A percentile compares a stretch with the other conserved stretches of the same genome.
Evolutionary conservation across 2,888 invertebrate species (phyloP).

Genomic region (Caenorhabditis sulstoni): DNA sequence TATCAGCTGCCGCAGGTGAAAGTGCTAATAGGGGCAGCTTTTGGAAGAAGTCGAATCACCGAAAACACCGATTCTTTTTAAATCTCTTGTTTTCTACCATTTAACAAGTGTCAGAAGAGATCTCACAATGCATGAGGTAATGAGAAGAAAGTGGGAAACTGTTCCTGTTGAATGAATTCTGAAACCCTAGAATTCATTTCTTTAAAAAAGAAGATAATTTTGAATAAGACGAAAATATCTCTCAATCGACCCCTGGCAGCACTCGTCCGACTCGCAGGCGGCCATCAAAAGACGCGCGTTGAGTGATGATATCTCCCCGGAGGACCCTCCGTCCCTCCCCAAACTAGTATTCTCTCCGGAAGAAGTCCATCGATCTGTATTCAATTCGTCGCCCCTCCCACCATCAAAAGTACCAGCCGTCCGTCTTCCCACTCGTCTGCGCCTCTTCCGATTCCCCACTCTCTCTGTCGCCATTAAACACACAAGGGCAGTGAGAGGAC

Average conservation of each 20-base stretch:
- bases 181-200: no score
- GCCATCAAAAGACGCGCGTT: slow-evolving; percentile 31
- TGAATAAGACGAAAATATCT: neutral
- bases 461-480: slow-evolving; percentile 46
- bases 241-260: neutral
- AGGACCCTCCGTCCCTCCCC: slow-evolving; percentile 10
- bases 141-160: no score
- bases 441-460: slow-evolving; percentile 34
- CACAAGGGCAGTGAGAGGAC: slow-evolving; percentile 46
- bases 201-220: neutral
- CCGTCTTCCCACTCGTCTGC: slow-evolving; percentile 20
- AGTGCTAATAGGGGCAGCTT: slow-evolving; percentile 35
- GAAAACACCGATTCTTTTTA: neutral
- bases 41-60: neutral
- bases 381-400: neutral
- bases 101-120: neutral
- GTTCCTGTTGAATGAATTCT: neutral
- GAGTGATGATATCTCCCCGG: slow-evolving; percentile 55
- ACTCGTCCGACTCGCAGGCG: neutral
- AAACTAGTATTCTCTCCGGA: slow-evolving; percentile 13
- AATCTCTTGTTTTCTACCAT: neutral
- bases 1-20: slow-evolving; percentile 27
- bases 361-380: slow-evolving; percentile 7
- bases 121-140: no score
- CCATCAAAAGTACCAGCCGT: slow-evolving; percentile 41